Evolutionary conservation across 2,113 vertebrate species (phyloP).

Genomic region (Oreochromis spilurus): DNA sequence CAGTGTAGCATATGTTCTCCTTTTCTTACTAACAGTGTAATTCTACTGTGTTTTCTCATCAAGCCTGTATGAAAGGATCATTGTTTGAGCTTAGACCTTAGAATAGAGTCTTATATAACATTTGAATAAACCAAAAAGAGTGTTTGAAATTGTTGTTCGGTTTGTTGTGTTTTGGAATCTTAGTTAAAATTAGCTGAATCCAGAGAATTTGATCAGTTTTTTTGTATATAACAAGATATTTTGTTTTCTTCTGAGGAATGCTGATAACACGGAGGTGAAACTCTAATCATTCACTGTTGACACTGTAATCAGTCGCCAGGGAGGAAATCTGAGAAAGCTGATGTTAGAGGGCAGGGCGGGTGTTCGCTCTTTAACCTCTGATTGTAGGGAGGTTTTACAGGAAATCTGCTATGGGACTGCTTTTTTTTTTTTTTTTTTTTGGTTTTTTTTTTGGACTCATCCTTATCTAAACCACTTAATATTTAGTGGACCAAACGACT

Average conservation of each 20-base stretch:
- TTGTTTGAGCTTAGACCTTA: neutral
- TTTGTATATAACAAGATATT: neutral
- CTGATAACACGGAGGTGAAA: neutral
- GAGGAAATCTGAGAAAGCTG: slow-evolving; percentile 2
- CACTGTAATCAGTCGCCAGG: neutral
- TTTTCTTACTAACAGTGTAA: neutral
- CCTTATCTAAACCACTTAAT: slow-evolving; percentile 40
- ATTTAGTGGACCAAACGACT: slow-evolving; percentile 27
- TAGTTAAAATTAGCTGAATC: neutral
- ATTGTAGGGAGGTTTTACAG: slow-evolving; percentile 35
- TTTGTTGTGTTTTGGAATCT: neutral
- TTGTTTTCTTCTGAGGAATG: neutral
- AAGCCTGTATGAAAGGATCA: slow-evolving; percentile 8
- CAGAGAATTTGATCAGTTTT: neutral
- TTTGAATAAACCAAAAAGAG: neutral
- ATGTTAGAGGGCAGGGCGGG: neutral
- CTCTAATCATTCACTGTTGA: neutral
- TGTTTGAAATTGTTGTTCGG: neutral
- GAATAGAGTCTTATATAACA: slow-evolving; percentile 2
- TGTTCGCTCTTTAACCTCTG: slow-evolving; percentile 10
- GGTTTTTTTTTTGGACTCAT: neutral
- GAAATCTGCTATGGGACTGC: neutral
- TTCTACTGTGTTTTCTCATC: neutral
- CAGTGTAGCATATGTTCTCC: neutral
- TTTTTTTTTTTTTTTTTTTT: neutral